A percentile compares a stretch with the other conserved stretches of the same genome.
Conservation (phyloP, 1,140 invertebrate genomes). For the Drosophila lacteicornis region DNA sequence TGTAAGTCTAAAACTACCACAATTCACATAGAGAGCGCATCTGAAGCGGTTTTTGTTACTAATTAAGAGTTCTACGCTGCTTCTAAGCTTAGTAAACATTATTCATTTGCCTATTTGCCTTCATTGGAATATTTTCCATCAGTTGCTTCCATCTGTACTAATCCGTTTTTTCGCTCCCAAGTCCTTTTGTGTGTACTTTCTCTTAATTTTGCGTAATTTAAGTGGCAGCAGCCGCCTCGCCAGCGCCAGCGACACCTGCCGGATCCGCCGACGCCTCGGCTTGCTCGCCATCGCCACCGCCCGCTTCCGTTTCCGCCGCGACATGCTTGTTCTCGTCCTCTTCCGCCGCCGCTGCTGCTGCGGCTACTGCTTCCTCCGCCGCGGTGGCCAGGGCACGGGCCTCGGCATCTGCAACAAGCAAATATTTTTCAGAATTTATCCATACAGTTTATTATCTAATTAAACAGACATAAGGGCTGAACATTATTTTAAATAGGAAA, state of each 20-base stretch:
- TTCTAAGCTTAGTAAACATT: constrained; percentile 42
- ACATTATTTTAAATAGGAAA: no score
- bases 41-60: constrained; percentile 45
- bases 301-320: constrained; percentile 54
- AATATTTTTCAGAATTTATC: background rate
- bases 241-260: constrained; percentile 18
- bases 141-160: constrained; percentile 32
- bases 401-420: constrained; percentile 61
- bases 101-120: constrained; percentile 20
- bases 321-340: constrained; percentile 28
- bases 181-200: constrained; percentile 16
- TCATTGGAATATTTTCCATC: constrained; percentile 13
- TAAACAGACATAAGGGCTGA: background rate
- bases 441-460: background rate
- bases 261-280: constrained; percentile 18
- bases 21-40: constrained; percentile 61
- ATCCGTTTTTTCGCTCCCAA: constrained; percentile 18
- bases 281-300: constrained; percentile 25
- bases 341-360: constrained; percentile 34
- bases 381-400: constrained; percentile 67
- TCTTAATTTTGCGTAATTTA: constrained; percentile 30
- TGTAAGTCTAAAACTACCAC: constrained; percentile 43
- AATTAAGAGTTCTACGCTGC: constrained; percentile 37
- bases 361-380: constrained; percentile 63
- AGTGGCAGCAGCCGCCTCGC: constrained; percentile 40